phyloP scores from a whole-genome alignment of 2,888 invertebrate species.

The Athrips mouffetella region DNA sequence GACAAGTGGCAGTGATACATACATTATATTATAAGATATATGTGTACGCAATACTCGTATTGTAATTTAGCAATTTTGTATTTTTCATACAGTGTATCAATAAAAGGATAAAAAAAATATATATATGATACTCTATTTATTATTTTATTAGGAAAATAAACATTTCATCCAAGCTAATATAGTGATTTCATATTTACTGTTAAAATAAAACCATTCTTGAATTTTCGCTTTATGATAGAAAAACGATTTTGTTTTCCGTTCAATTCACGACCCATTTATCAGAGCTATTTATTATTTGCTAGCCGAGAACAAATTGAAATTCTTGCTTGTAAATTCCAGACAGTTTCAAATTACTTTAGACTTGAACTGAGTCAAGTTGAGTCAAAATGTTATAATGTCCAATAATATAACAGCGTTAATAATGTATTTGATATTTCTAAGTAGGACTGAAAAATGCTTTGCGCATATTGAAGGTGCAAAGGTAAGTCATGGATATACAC shows the following conservation, averaged over 20 bases:
- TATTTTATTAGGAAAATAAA: background rate
- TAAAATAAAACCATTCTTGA: background rate
- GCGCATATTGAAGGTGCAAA: constrained; percentile 60
- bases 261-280: background rate
- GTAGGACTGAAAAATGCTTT: constrained; percentile 19
- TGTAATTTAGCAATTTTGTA: too few species aligned
- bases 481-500: too few species aligned
- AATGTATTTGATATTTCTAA: background rate
- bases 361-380: too few species aligned
- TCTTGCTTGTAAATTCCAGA: too few species aligned
- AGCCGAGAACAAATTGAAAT: too few species aligned
- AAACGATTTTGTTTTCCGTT: background rate
- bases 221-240: background rate
- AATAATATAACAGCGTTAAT: background rate
- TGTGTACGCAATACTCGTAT: too few species aligned
- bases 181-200: background rate
- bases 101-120: too few species aligned
- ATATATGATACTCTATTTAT: too few species aligned
- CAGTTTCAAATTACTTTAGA: too few species aligned
- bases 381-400: background rate
- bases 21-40: too few species aligned
- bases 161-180: background rate
- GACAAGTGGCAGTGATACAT: too few species aligned
- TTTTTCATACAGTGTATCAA: too few species aligned
- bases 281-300: background rate